Conservation (phyloP, 2,113 vertebrate species). For the Meles meles region DNA sequence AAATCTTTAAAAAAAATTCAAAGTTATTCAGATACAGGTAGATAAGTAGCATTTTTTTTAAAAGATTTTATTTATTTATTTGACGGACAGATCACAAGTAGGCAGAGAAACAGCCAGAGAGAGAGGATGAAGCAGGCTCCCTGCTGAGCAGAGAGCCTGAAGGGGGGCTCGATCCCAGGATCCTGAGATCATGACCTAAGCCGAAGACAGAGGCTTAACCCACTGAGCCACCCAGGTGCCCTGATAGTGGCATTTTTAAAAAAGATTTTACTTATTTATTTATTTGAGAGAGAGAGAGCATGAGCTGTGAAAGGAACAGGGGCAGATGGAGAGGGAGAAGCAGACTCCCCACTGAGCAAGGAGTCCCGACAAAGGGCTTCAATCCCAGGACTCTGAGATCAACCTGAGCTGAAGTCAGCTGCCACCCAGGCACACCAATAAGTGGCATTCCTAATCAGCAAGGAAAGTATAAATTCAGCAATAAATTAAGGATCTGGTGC, state of each 20-base stretch:
- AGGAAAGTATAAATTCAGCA: slow-evolving; percentile 1
- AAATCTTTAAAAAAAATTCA: too few species aligned
- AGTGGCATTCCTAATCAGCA: background rate
- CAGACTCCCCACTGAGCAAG: background rate
- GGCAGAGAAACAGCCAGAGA: too few species aligned
- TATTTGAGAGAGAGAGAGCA: background rate
- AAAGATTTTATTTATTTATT: background rate
- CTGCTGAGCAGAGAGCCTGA: too few species aligned
- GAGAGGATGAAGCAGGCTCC: too few species aligned
- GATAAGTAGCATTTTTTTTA: background rate
- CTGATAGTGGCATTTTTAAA: background rate
- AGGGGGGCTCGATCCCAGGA: too few species aligned
- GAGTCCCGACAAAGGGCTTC: background rate
- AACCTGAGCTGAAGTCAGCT: background rate
- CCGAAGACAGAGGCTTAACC: too few species aligned
- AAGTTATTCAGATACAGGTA: background rate
- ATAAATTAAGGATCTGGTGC: background rate
- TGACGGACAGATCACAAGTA: background rate
- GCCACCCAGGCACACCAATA: background rate
- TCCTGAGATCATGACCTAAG: too few species aligned
- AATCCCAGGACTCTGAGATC: background rate
- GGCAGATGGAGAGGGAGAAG: background rate
- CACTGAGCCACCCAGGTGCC: too few species aligned
- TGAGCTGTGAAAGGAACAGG: background rate
- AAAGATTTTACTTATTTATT: background rate